Evolutionary conservation across 2,113 vertebrate species (phyloP), one percentile per base, ranked within the genome.

Genomic region (Sclerurus mexicanus): DNA sequence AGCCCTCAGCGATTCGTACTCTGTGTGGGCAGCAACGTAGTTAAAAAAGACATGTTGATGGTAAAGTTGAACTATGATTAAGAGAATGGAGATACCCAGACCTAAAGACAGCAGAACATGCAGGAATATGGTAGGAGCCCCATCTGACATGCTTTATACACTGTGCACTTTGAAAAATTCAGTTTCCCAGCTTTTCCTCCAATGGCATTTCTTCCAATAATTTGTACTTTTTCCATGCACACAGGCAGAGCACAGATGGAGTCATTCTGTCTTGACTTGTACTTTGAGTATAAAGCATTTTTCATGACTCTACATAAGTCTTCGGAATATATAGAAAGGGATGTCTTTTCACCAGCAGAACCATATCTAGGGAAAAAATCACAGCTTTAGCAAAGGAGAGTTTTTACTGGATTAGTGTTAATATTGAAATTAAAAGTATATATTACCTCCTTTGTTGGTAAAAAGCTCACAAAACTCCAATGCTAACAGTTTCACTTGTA

Each of bases 21-120:
- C 8, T 35, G 7, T 1, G 0, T 30, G 10, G 11, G 3, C 24
- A 56, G 17, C 77, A 10, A 42, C 9, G 9, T 5, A 44, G 10
- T 27, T 75, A 53, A 22, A 4, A 71, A 60, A 27, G 78, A 35
- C 24, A 16, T 27, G 9, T 16, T 40, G 25, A 9, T 30, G 7
- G 10, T n/a, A 50, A 59, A 2, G 0, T 28, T 77, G 17, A 33
- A 37, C 6, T 27, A 16, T 47, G 63, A n/a, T 49, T 44, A 53
- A 50, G 12, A 81, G 33, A 24, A 2, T 31, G 14, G 17, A 69
- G 17, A 47, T 24, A 14, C 4, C 12, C 22, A 56, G 27, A 30
- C 7, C 14, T 33, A 42, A 85, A 62, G 18, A 21, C 33, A 79
- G 11, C 13, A 66, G 10, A 67, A 71, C n/a, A 63, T 27, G 12